Conservation (phyloP, 2,797 vertebrate genomes). For the Acipenser transmontanus region DNA sequence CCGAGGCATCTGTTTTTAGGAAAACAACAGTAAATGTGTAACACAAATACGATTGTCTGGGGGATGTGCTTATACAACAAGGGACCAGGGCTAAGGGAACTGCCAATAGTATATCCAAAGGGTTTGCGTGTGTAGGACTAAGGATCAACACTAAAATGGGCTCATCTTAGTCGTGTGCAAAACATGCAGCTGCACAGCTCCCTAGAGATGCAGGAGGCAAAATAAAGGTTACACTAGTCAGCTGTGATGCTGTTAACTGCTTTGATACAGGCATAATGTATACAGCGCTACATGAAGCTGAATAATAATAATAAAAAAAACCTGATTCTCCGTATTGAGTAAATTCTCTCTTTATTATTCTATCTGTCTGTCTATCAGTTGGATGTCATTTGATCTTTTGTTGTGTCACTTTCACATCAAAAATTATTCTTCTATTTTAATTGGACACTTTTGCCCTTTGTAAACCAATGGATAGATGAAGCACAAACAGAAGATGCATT, state of each 20-base stretch:
- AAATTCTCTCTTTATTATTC: too few relatives aligned
- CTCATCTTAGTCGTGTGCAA: conserved; percentile 31
- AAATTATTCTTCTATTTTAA: too few relatives aligned
- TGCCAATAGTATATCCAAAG: neutral
- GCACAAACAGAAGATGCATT: too few relatives aligned
- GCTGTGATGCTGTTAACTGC: neutral
- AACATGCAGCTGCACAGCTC: conserved; percentile 28
- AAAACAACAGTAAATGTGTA: neutral
- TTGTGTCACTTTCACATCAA: too few relatives aligned
- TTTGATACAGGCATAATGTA: neutral
- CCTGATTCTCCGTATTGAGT: too few relatives aligned
- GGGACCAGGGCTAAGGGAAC: conserved; percentile 7
- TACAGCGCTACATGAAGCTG: conserved; percentile 10
- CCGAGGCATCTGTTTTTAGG: conserved; percentile 30
- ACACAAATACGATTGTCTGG: conserved; percentile 28
- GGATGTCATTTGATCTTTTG: too few relatives aligned
- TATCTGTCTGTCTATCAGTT: too few relatives aligned
- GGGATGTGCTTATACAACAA: conserved; percentile 16
- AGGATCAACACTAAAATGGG: conserved; percentile 14
- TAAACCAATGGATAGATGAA: too few relatives aligned
- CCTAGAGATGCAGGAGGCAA: conserved; percentile 21
- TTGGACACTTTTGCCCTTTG: too few relatives aligned
- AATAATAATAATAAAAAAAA: neutral
- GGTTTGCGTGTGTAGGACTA: conserved; percentile 25
- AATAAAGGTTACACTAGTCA: conserved; percentile 7